A percentile compares a stretch with the other conserved stretches of the same genome.
These are phyloP conservation scores for Phymatocera aterrima DNA, from an alignment of 2,888 invertebrate genomes.

Conservation along the genomic window DNA sequence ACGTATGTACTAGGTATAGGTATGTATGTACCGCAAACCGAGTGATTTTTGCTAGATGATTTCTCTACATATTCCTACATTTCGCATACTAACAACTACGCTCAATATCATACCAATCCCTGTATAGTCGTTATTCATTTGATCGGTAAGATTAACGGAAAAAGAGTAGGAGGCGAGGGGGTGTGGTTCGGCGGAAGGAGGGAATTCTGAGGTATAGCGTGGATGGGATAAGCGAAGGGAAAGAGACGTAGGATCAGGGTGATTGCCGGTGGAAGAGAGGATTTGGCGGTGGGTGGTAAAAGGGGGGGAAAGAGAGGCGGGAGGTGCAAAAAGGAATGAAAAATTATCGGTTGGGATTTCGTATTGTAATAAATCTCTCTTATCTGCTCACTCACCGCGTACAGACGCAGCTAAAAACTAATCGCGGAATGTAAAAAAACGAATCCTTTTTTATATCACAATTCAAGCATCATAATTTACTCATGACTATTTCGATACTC, in stretches of 20 bases:
- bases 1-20: too few relatives aligned
- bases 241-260: conserved; percentile 31
- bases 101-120: not conserved
- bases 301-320: not conserved
- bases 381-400: conserved; percentile 44
- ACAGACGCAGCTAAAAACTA: conserved; percentile 42
- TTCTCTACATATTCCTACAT: not conserved
- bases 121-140: conserved; percentile 58
- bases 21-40: not conserved
- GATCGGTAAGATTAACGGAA: conserved; percentile 57
- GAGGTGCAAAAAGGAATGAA: conserved; percentile 41
- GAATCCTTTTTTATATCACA: not conserved
- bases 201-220: conserved; percentile 24
- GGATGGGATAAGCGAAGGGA: not conserved
- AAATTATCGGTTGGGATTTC: conserved; percentile 45
- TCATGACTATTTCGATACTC: too few relatives aligned
- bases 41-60: not conserved
- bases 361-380: conserved; percentile 46
- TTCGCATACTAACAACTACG: not conserved
- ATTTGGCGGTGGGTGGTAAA: conserved; percentile 19
- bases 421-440: conserved; percentile 22
- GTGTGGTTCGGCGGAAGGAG: not conserved
- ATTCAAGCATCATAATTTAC: too few relatives aligned
- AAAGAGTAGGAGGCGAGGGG: not conserved
- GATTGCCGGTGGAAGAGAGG: conserved; percentile 32